Evolutionary conservation across 2,888 invertebrate genomes (phyloP).

Genomic region (Onchidella celtica): DNA sequence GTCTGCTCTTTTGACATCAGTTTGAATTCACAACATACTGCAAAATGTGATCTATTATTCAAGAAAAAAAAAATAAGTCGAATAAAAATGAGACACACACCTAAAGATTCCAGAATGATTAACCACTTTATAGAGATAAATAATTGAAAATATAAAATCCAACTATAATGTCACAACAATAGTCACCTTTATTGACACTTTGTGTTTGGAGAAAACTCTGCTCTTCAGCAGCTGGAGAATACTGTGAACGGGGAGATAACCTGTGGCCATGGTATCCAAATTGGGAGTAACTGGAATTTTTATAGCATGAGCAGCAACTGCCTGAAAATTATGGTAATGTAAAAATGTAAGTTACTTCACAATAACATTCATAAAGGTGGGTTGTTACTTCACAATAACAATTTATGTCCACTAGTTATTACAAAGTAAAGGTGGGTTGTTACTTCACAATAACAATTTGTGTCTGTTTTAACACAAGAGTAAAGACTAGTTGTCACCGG

Average conservation of each 20-base stretch:
- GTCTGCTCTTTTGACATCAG: too few relatives aligned
- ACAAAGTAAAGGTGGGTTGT: too few relatives aligned
- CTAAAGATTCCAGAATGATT: not conserved
- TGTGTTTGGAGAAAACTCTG: constrained; percentile 96
- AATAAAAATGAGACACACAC: not conserved
- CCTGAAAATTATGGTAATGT: constrained; percentile 60
- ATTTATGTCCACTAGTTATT: too few relatives aligned
- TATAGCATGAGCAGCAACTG: constrained; percentile 95
- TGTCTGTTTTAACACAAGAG: too few relatives aligned
- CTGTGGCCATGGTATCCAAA: constrained; percentile 92
- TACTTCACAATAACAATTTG: too few relatives aligned
- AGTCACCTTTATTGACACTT: constrained; percentile 96
- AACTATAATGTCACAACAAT: not conserved
- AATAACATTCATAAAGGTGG: too few relatives aligned
- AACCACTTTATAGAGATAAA: not conserved
- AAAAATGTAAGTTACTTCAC: too few relatives aligned
- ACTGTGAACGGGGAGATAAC: constrained; percentile 97
- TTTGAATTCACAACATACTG: too few relatives aligned
- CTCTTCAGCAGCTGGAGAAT: constrained; percentile 97
- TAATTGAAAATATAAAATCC: not conserved
- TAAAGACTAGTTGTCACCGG: too few relatives aligned
- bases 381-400: too few relatives aligned
- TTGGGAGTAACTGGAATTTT: constrained; percentile 96
- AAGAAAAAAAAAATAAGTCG: too few relatives aligned
- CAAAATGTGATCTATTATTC: too few relatives aligned